Evolutionary conservation across 1,140 invertebrate species (phyloP).

Genomic region (Helicoverpa armigera): DNA sequence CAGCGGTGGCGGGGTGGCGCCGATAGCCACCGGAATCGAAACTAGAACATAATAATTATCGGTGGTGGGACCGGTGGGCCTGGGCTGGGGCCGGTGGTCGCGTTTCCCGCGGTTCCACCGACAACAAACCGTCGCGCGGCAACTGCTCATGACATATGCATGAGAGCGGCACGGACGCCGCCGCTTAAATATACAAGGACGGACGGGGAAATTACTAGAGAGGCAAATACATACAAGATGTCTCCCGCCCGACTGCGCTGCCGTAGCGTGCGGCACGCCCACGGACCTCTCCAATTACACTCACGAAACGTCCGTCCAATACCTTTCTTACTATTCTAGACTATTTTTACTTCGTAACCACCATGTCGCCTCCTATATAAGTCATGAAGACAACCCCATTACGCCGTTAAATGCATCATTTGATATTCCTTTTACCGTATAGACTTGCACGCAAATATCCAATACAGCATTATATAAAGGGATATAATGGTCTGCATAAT

Average conservation of each 20-base stretch:
- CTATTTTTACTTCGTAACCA: constrained; percentile 76
- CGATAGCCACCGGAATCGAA: constrained; percentile 78
- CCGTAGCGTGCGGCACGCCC: constrained; percentile 79
- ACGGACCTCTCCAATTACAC: constrained; percentile 76
- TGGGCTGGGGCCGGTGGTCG: constrained; percentile 67
- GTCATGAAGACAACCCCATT: constrained; percentile 75
- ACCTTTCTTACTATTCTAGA: constrained; percentile 69
- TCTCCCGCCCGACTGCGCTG: constrained; percentile 67
- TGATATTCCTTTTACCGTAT: constrained; percentile 69
- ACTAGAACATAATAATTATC: constrained; percentile 83
- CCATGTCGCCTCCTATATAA: constrained; percentile 72
- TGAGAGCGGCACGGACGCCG: constrained; percentile 76
- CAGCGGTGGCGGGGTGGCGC: constrained; percentile 61
- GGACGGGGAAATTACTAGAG: constrained; percentile 81
- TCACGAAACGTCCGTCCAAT: constrained; percentile 76
- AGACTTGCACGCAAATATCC: constrained; percentile 66
- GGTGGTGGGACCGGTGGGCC: constrained; percentile 70
- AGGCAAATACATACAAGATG: constrained; percentile 83
- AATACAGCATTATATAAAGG: constrained; percentile 28
- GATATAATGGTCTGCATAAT: constrained; percentile 36
- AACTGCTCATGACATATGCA: constrained; percentile 86
- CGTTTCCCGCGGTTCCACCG: constrained; percentile 79
- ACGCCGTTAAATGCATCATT: constrained; percentile 74
- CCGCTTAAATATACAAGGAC: constrained; percentile 84
- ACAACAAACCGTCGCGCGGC: constrained; percentile 85